Conservation (phyloP, 2,888 invertebrate species). For the Cataglyphis livida region DNA sequence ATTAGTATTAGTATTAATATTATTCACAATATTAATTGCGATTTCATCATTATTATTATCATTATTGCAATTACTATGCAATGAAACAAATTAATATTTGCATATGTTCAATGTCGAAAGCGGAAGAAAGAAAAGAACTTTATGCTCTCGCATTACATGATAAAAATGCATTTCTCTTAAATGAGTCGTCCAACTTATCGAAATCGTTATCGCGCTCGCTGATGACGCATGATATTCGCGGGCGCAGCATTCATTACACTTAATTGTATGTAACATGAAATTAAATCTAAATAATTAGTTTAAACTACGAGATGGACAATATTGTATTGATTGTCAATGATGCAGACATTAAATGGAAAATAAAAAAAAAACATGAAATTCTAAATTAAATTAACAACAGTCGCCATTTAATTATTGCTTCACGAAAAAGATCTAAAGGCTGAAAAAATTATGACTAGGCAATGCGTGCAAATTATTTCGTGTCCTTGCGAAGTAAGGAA, state of each 20-base stretch:
- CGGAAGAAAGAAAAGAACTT: neutral
- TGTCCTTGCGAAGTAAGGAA: neutral
- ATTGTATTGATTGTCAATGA: neutral
- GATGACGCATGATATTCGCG: slow-evolving; percentile 38
- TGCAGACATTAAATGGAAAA: neutral
- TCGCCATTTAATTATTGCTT: neutral
- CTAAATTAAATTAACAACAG: neutral
- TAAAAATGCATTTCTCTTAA: slow-evolving; percentile 12
- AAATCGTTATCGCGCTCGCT: slow-evolving; percentile 41
- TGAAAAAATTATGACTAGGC: slow-evolving; percentile 10
- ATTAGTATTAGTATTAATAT: neutral
- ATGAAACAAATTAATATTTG: neutral
- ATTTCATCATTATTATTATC: neutral
- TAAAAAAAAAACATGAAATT: neutral
- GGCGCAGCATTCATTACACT: slow-evolving; percentile 14
- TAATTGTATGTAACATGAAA: neutral
- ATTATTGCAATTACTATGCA: neutral
- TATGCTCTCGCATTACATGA: neutral
- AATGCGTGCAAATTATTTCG: neutral
- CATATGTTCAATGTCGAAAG: neutral
- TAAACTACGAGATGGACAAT: slow-evolving; percentile 13
- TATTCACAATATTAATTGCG: neutral
- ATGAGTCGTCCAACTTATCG: slow-evolving; percentile 7
- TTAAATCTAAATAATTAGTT: slow-evolving; percentile 8
- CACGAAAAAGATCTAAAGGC: neutral